phyloP scores from a whole-genome alignment of 2,888 invertebrate genomes.

The Agonopterix alstromeriana region DNA sequence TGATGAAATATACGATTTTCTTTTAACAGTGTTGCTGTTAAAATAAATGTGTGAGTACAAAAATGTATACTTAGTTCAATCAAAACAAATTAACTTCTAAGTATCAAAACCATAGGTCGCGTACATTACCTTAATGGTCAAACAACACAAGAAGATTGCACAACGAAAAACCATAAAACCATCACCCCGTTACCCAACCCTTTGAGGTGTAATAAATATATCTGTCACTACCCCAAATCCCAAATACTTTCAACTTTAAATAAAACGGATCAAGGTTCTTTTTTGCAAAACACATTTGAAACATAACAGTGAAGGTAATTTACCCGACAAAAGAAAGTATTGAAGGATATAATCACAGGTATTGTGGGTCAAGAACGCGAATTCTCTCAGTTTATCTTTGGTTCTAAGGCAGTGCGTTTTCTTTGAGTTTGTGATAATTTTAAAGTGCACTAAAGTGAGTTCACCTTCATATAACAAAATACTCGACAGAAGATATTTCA shows the following conservation, averaged over 20 bases:
- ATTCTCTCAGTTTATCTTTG: constrained; percentile 41
- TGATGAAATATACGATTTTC: too few relatives aligned
- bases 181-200: constrained; percentile 63
- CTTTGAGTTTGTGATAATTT: neutral
- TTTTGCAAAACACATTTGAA: neutral
- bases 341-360: constrained; percentile 61
- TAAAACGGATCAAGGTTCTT: constrained; percentile 10
- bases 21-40: too few relatives aligned
- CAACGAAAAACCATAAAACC: constrained; percentile 67
- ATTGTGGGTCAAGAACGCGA: constrained; percentile 38
- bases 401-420: constrained; percentile 33
- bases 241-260: constrained; percentile 21
- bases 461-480: too few relatives aligned
- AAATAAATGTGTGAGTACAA: too few relatives aligned
- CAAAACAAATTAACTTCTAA: neutral
- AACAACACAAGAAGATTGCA: constrained; percentile 67
- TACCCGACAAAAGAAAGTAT: constrained; percentile 45
- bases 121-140: constrained; percentile 17
- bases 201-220: constrained; percentile 69
- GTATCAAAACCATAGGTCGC: constrained; percentile 19
- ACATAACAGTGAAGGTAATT: constrained; percentile 59
- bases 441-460: too few relatives aligned
- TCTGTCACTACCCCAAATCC: constrained; percentile 34
- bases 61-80: neutral
- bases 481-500: too few relatives aligned